phyloP scores from a whole-genome alignment of 1,140 invertebrate genomes.

The Onthophagus taurus region DNA sequence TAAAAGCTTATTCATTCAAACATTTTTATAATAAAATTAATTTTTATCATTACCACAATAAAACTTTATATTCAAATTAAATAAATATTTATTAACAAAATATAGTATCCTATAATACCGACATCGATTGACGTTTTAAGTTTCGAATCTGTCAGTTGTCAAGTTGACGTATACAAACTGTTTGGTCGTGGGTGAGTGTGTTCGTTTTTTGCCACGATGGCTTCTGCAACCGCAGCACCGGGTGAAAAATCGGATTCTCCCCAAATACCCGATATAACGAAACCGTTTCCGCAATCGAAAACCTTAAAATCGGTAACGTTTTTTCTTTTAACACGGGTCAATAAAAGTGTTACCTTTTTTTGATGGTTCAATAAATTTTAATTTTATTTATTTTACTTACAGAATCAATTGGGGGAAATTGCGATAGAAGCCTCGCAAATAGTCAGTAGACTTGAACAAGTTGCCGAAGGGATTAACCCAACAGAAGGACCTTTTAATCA shows the following conservation, averaged over 20 bases:
- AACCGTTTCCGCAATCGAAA: neutral
- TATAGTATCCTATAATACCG: too few relatives aligned
- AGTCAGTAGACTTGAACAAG: conserved; percentile 35
- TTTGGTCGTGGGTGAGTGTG: neutral
- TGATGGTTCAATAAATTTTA: conserved; percentile 11
- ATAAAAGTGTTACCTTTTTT: conserved; percentile 5
- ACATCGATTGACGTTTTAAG: too few relatives aligned
- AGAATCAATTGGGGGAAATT: conserved; percentile 34
- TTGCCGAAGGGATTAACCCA: conserved; percentile 25
- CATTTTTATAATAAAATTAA: too few relatives aligned
- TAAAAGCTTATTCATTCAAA: too few relatives aligned
- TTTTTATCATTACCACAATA: too few relatives aligned
- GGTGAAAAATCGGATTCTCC: too few relatives aligned
- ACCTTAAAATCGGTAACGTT: neutral
- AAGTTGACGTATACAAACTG: neutral
- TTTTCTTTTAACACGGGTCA: too few relatives aligned
- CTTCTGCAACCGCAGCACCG: too few relatives aligned
- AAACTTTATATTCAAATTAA: too few relatives aligned
- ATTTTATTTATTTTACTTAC: conserved; percentile 10
- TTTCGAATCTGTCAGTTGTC: neutral
- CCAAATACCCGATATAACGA: conserved; percentile 7
- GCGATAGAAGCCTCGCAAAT: conserved; percentile 38
- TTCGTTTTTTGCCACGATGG: conserved; percentile 20
- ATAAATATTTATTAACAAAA: too few relatives aligned
- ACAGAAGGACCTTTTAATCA: conserved; percentile 22